Evolutionary conservation across 2,888 invertebrate species (phyloP), one percentile per base, ranked within the genome.

Genomic region (Gymnoscelis rufifasciata): DNA sequence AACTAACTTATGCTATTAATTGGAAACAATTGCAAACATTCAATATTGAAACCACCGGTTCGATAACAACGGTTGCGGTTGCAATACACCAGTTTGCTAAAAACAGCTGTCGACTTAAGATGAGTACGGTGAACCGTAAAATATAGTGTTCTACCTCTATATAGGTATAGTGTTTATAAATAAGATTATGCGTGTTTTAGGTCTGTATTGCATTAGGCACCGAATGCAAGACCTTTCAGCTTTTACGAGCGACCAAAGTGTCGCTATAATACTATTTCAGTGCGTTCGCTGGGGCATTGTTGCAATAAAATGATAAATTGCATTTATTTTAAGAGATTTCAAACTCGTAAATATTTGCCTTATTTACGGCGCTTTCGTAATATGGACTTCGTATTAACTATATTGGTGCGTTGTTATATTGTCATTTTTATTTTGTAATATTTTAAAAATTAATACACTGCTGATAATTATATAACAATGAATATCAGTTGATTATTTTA

Each of bases 241-340:
- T 45, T 54, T 55, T 49, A 51, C 54, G 51, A 53, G 46, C 52
- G 36, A n/a, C 37, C 61, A 55, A 52, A 59, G 59, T 67, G 66
- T 67, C 66, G 60, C 62, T 63, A 51, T 59, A 64, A 52, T 60
- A 53, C 65, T 68, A 70, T 73, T 70, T 68, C 54, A 56, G 69
- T 60, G 60, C 63, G 60, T 55, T 57, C 63, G 67, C 65, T 30
- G 42, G 66, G 57, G 64, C 60, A 55, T 57, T 44, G 67, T 56
- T 42, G 67, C 68, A 56, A 74, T 79, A 78, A 81, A 80, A 69
- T 72, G 65, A 67, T 67, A 71, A 74, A 76, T 66, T 62, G 78
- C 76, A 75, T 80, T 81, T 84, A 84, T 83, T 81, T 83, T 79
- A 78, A 40, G 48, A 48, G 30, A 48, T 48, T 43, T 47, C 23